Conservation (phyloP, 2,888 invertebrate genomes). For the Synanthedon myopaeformis region DNA sequence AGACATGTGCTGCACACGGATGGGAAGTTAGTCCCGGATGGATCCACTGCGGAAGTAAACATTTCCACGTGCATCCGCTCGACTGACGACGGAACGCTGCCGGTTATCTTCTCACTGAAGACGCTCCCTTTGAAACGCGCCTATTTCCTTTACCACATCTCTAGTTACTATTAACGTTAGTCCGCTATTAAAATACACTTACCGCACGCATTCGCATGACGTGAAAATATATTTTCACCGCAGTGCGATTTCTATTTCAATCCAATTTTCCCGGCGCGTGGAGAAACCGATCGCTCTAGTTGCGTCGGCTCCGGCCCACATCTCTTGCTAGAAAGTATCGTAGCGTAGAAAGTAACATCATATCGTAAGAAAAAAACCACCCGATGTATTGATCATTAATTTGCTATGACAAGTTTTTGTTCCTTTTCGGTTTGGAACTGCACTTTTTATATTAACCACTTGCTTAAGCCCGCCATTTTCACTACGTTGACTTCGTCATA, state of each 20-base stretch:
- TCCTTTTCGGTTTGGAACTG: too few species aligned
- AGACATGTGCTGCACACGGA: slow-evolving; percentile 14
- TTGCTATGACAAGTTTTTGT: too few species aligned
- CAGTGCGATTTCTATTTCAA: slow-evolving; percentile 66
- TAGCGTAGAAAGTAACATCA: slow-evolving; percentile 69
- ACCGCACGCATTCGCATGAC: slow-evolving; percentile 31
- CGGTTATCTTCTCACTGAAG: slow-evolving; percentile 18
- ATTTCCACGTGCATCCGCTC: slow-evolving; percentile 39
- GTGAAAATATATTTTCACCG: slow-evolving; percentile 64
- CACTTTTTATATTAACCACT: too few species aligned
- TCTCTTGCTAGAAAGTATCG: slow-evolving; percentile 69
- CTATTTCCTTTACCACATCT: slow-evolving; percentile 5
- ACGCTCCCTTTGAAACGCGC: slow-evolving; percentile 17
- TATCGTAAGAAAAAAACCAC: slow-evolving; percentile 22
- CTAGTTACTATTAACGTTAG: neutral
- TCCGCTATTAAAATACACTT: slow-evolving; percentile 12
- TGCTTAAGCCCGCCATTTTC: too few species aligned
- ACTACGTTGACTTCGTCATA: too few species aligned
- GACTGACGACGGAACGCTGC: slow-evolving; percentile 21
- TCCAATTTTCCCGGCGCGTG: slow-evolving; percentile 65
- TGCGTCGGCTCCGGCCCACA: slow-evolving; percentile 61
- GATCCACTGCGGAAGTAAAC: slow-evolving; percentile 47
- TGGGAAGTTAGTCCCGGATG: slow-evolving; percentile 24
- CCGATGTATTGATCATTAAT: slow-evolving; percentile 51
- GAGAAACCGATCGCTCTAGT: slow-evolving; percentile 69